Conservation (phyloP, 2,113 vertebrate species). For the Salvelinus alpinus region DNA sequence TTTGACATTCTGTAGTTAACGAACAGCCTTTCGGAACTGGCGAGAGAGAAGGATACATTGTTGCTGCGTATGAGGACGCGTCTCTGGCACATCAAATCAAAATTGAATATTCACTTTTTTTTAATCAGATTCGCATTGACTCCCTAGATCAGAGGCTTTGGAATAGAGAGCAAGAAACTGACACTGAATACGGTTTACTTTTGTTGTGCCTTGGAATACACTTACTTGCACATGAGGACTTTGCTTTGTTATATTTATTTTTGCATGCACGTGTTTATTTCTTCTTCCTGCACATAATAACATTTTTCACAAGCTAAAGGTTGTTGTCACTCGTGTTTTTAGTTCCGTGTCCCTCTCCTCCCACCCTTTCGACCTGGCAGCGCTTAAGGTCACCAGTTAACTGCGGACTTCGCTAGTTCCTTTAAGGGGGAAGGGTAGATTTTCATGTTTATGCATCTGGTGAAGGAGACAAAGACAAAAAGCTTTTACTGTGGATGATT, state of each 20-base stretch:
- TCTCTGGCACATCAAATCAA: slow-evolving; percentile 21
- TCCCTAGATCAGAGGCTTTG: slow-evolving; percentile 1
- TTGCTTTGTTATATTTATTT: slow-evolving; percentile 36
- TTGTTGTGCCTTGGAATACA: slow-evolving; percentile 47
- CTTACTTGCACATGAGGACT: slow-evolving; percentile 53
- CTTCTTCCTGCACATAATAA: slow-evolving; percentile 24
- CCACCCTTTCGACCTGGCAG: slow-evolving; percentile 22
- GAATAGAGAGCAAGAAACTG: slow-evolving; percentile 23
- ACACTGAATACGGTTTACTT: slow-evolving; percentile 48
- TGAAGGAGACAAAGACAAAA: neutral
- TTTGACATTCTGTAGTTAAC: slow-evolving; percentile 24
- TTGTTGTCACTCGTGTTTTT: slow-evolving; percentile 36
- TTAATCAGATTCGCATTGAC: neutral
- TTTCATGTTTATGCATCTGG: too few relatives aligned
- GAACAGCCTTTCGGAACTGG: neutral
- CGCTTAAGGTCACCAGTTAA: slow-evolving; percentile 28
- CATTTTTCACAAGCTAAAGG: slow-evolving; percentile 24
- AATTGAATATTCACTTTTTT: slow-evolving; percentile 27
- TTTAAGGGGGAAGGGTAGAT: slow-evolving; percentile 27
- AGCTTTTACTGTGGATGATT: neutral
- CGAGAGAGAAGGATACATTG: slow-evolving; percentile 23
- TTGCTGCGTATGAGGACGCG: slow-evolving; percentile 69
- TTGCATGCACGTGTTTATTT: slow-evolving; percentile 52
- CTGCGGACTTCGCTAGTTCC: slow-evolving; percentile 34
- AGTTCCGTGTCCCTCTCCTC: slow-evolving; percentile 20